Evolutionary conservation across 2,888 invertebrate species (phyloP), one percentile per base, ranked within the genome.

Genomic region (Dolichomitus sp.): DNA sequence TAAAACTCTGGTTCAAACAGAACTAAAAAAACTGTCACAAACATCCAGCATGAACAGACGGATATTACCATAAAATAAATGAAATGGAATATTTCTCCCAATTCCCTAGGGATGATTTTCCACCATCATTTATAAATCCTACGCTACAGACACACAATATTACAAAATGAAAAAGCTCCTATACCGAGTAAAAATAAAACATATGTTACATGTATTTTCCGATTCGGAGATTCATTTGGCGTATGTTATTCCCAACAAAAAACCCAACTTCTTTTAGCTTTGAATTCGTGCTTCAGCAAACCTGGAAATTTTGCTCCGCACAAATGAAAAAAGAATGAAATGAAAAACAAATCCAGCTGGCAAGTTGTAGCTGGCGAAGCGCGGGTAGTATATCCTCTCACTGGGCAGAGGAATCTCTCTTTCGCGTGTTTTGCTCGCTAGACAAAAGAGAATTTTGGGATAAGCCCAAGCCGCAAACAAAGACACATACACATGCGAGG

Each of bases 361-460:
- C 72, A 72, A 72, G 72, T 48, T 59, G 72, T 14, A 45, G 23
- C 59, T 17, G 17, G 19, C 48, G 33, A 72, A 59, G 72, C 59
- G 72, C 48, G 30, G 30, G 59, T 19, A 48, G 59, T 59, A 59
- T 17, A 73, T 59, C 33, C 37, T 65, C 45, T 66, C 74, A 17
- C 40, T 57, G 40, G 48, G 23, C 3, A 52, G 37, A 17, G 74
- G 63, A 42, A 63, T 76, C 37, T 74, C 54, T 83, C 83, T 76
- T 78, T 78, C 59, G 65, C 66, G 76, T 63, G 54, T 78, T 78
- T 78, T 65, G 73, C 78, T 45, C 40, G 54, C 69, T 63, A 82
- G 80, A 80, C 78, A 74, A 69, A 78, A 77, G 72, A 65, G 78
- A 83, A 50, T 83, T 84, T 86, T 83, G 83, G 86, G 80, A 84